Evolutionary conservation across 2,888 invertebrate genomes (phyloP).

Genomic region (Allophyes oxyacanthae): DNA sequence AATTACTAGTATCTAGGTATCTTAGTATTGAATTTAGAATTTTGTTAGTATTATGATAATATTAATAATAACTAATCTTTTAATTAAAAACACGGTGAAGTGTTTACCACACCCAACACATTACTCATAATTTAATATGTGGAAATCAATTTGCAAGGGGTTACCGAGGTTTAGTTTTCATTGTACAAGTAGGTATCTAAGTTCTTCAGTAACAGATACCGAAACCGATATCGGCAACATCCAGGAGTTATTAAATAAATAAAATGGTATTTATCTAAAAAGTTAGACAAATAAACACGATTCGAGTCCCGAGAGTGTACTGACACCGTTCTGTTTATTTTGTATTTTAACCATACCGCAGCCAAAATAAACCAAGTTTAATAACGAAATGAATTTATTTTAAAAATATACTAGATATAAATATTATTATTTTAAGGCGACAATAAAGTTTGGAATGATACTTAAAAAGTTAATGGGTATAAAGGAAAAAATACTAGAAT

Average conservation of each 20-base stretch:
- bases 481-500: too few relatives aligned
- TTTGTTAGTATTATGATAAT: too few relatives aligned
- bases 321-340: conserved; percentile 76
- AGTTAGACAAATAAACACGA: conserved; percentile 74
- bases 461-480: too few relatives aligned
- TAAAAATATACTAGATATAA: conserved; percentile 19
- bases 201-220: conserved; percentile 41
- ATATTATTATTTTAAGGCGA: conserved; percentile 28
- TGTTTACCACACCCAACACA: too few relatives aligned
- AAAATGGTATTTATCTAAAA: conserved; percentile 76
- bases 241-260: conserved; percentile 68
- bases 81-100: too few relatives aligned
- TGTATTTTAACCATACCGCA: conserved; percentile 69
- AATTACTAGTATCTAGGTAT: too few relatives aligned
- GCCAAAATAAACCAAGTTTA: conserved; percentile 36
- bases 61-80: too few relatives aligned
- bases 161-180: neutral
- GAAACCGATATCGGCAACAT: conserved; percentile 44
- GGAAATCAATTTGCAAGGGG: neutral
- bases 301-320: conserved; percentile 71
- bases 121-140: too few relatives aligned
- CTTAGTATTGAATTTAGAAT: too few relatives aligned
- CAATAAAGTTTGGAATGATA: conserved; percentile 1
- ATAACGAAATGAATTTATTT: conserved; percentile 28
- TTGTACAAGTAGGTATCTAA: neutral